Evolutionary conservation across 2,888 invertebrate genomes (phyloP), one percentile per base, ranked within the genome.

Genomic region (Neuroscelio doddi): DNA sequence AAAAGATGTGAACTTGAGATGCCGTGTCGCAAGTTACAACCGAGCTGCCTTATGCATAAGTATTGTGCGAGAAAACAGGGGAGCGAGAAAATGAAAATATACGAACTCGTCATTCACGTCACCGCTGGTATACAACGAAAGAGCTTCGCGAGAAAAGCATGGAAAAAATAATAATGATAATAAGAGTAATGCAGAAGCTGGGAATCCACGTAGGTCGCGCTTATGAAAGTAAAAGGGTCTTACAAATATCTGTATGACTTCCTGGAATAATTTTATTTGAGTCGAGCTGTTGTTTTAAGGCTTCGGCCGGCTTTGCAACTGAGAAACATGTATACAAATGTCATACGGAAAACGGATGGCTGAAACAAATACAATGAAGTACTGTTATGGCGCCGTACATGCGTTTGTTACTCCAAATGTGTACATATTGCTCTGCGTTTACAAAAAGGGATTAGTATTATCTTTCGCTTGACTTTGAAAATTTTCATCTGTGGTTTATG

Each of bases 221-320:
- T n/a, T n/a, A n/a, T 36, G 36, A 7, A 36, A 57, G 15, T 42
- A 2, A 52, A 58, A 64, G 58, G 30, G 64, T 50, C 64, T 58
- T 58, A 63, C 52, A 44, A 41, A 64, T 64, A 64, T 58, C 47
- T 53, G 55, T 64, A 64, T 64, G 64, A 58, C 64, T 64, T 64
- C 64, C 46, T 50, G 41, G 58, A 64, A 64, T 64, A 44, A 64
- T 64, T 64, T 64, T 58, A 64, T 58, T n/a, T 58, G 8, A 42
- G 58, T 38, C 44, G 24, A 47, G 44, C n/a, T 58, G 58, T 58
- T 64, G 58, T 58, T 58, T 58, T 64, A 64, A 49, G 64, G 57
- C 58, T 58, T 64, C 64, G 45, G 39, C 42, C 26, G 63, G 63
- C 63, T 63, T 62, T 46, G 56, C 36, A 56, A 44, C 45, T 14